Conservation (phyloP, 2,113 vertebrate genomes). For the Mellivora capensis region DNA sequence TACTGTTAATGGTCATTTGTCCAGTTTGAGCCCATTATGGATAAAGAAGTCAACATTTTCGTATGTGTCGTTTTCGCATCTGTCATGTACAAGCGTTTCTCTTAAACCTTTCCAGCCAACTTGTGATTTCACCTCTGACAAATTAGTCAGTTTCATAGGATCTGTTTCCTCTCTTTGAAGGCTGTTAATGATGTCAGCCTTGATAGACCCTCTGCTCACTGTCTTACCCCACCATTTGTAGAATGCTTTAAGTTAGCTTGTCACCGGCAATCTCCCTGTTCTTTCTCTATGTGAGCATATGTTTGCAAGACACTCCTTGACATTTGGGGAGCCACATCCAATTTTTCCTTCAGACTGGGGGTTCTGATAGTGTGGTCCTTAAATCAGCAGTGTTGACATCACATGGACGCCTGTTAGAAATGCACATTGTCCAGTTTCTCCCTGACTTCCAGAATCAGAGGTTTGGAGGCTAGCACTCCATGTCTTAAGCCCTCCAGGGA, state of each 20-base stretch:
- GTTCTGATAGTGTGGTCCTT: background rate
- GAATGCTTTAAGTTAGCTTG: background rate
- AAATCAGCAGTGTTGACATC: background rate
- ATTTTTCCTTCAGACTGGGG: background rate
- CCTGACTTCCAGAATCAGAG: background rate
- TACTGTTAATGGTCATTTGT: background rate
- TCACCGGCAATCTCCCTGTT: accelerated
- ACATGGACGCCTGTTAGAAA: background rate
- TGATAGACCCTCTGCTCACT: background rate
- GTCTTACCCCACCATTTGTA: background rate
- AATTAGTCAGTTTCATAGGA: background rate
- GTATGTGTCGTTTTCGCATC: background rate
- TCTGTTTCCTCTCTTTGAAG: background rate
- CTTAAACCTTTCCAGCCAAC: background rate
- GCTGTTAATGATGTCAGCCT: background rate
- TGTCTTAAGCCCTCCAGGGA: background rate
- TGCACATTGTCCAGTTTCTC: background rate
- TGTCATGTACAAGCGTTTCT: background rate
- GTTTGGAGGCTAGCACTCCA: background rate
- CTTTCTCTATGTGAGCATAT: accelerated
- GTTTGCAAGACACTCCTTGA: background rate
- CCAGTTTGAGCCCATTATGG: background rate
- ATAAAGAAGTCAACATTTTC: background rate
- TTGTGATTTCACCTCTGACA: background rate
- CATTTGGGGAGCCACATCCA: accelerated